Percentiles rank a stretch among this genome's conserved stretches.
phyloP scores from a whole-genome alignment of 1,140 invertebrate genomes.

The Tetramorium parvispinum region DNA sequence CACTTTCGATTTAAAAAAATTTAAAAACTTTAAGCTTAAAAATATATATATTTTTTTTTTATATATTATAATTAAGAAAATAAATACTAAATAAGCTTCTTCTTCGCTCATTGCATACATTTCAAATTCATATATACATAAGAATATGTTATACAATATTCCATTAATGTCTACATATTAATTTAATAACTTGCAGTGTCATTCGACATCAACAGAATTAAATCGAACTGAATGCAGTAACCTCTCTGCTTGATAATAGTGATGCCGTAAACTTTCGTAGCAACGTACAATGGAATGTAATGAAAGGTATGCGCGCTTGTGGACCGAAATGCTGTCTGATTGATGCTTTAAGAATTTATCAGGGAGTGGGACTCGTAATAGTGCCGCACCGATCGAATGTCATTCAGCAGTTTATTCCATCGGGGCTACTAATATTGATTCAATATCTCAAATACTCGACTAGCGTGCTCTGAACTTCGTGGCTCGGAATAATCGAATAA shows the following conservation, averaged over 20 bases:
- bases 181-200: slow-evolving; percentile 1
- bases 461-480: slow-evolving; percentile 29
- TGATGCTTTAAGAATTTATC: slow-evolving; percentile 51
- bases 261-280: slow-evolving; percentile 24
- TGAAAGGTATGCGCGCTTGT: slow-evolving; percentile 21
- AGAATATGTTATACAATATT: background rate
- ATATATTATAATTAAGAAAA: background rate
- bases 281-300: slow-evolving; percentile 13
- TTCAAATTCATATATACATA: background rate
- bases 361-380: background rate
- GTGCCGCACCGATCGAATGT: slow-evolving; percentile 17
- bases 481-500: slow-evolving; percentile 43
- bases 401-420: slow-evolving; percentile 42
- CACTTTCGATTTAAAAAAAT: background rate
- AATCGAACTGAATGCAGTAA: background rate
- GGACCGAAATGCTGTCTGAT: slow-evolving; percentile 30
- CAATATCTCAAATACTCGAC: slow-evolving; percentile 32
- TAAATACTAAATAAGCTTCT: background rate
- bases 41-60: background rate
- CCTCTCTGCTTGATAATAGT: background rate
- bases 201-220: background rate
- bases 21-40: background rate
- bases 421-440: slow-evolving; percentile 48
- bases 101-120: background rate
- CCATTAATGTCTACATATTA: background rate